Base-by-base conservation (phyloP, 1,140 invertebrate species). In the Lysiphlebus fabarum region DNA sequence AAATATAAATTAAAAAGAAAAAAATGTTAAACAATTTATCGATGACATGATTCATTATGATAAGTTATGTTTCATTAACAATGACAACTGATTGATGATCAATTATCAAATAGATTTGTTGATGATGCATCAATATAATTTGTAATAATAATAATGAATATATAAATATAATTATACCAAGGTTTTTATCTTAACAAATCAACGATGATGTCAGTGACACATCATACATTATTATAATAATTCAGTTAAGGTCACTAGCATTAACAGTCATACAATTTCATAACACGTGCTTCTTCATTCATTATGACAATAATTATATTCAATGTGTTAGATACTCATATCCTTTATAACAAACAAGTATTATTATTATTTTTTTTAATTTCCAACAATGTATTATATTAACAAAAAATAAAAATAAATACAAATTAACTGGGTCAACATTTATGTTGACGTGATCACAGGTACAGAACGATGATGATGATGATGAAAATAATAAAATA, bases 231-330 rank as follows among this genome's bases (percentile, higher is more conserved):
- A 26, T 26, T 2, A 26, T 26, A 53, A 2, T 26, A 38, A 11
- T n/a, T 17, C 14, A 43, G 14, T 58, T 59, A 59, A 59, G 58
- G 50, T 53, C 40, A 42, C 51, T 37, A 59, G 50, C 33, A 36
- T 47, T 59, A 34, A 43, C 58, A 51, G 38, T 49, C 41, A 59
- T 59, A 38, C 51, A 59, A 54, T 59, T 59, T 42, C 58, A 44
- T 36, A 50, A 59, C 58, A 59, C 58, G 56, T 58, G 51, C 51
- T 59, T 54, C 51, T 59, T 54, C 58, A 59, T 59, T 59, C 17
- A 59, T 26, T 50, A 59, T 54, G 51, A 54, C 41, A 59, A 59
- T 59, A 54, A 58, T 58, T 11, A 44, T 17, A 47, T 17, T 33
- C 43, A 55, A 55, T 11, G 44, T 53, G 50, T 10, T 37, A 34